Percentiles rank a stretch among this genome's conserved stretches.
These are phyloP conservation scores for Lucifuga dentata DNA, from an alignment of 2,113 vertebrate species.

Conservation along the genomic window DNA sequence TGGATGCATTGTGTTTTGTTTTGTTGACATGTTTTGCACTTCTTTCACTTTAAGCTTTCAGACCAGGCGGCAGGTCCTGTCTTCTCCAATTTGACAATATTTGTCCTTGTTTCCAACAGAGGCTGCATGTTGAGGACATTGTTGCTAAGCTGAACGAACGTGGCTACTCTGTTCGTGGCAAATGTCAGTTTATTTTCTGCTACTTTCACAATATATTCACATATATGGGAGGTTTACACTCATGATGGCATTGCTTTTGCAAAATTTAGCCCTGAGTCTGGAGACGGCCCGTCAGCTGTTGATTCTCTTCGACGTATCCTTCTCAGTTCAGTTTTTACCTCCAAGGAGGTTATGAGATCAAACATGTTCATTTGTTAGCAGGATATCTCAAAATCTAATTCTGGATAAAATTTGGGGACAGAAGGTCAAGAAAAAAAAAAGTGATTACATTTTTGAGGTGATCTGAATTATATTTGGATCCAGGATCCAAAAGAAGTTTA, in stretches of 20 bases:
- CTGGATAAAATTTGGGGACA: no score
- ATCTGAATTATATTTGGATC: no score
- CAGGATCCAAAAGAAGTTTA: no score
- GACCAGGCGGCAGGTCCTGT: no score
- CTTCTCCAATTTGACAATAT: not conserved
- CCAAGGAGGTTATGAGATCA: no score
- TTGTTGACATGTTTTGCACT: no score
- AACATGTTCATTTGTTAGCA: no score
- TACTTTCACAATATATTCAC: not conserved
- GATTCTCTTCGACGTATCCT: constrained; percentile 76
- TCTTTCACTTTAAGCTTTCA: no score
- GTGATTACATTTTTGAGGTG: no score
- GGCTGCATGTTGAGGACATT: constrained; percentile 46
- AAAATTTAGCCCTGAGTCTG: constrained; percentile 63
- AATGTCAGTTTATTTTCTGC: constrained; percentile 53
- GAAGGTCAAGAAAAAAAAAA: no score
- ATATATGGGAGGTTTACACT: not conserved
- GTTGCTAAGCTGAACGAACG: constrained; percentile 54
- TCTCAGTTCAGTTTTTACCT: not conserved
- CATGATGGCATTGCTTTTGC: not conserved
- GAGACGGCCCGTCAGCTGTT: constrained; percentile 65
- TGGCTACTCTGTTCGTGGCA: constrained; percentile 62
- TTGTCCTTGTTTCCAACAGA: constrained; percentile 34
- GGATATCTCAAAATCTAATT: no score
- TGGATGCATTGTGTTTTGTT: no score